Base-by-base conservation (phyloP, 2,113 vertebrate genomes). In the Calyptommatus sinebrachiatus region DNA sequence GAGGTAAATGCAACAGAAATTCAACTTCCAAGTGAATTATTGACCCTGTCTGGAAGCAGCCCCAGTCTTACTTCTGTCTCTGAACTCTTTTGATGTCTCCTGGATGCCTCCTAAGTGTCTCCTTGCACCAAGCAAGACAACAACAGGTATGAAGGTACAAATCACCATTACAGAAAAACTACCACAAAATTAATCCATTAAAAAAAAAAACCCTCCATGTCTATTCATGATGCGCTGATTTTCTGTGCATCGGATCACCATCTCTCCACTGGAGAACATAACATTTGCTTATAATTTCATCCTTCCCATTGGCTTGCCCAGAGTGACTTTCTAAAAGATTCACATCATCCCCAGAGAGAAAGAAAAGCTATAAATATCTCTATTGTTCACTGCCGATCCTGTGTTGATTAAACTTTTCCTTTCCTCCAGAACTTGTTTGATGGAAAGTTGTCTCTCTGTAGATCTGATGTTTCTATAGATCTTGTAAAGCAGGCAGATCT, bases 361-460 rank as follows among this genome's bases (percentile, higher is more conserved):
- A 73, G 67, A 60, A 78, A 29, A 61, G 67, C 73, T 73, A 48
- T 66, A 75, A 78, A 82, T 71, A 73, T 77, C 75, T 5, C 85
- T 82, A 85, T 88, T 84, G 85, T 84, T 69, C 66, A 86, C 83
- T 46, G 18, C 26, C 65, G 62, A 62, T 60, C 57, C 63, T 26
- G 45, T 24, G 26, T 41, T 45, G 50, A 73, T 8, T 24, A 10
- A 50, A n/a, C 48, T 28, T 28, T 80, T 50, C 62, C 84, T 66
- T 88, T 73, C 84, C 71, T 87, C 84, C 80, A 76, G 66, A 80
- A 71, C 67, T 82, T 81, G 67, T 53, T 63, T 84, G 83, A 89
- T 88, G 84, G 81, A 78, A 71, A 86, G 83, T 88, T 82, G 86
- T 89, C 86, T 84, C 85, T 85, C 89, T 86, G 35, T 73, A 78